These are phyloP conservation scores for Eupithecia tripunctaria DNA, from an alignment of 2,888 invertebrate genomes.

Conservation along the genomic window DNA sequence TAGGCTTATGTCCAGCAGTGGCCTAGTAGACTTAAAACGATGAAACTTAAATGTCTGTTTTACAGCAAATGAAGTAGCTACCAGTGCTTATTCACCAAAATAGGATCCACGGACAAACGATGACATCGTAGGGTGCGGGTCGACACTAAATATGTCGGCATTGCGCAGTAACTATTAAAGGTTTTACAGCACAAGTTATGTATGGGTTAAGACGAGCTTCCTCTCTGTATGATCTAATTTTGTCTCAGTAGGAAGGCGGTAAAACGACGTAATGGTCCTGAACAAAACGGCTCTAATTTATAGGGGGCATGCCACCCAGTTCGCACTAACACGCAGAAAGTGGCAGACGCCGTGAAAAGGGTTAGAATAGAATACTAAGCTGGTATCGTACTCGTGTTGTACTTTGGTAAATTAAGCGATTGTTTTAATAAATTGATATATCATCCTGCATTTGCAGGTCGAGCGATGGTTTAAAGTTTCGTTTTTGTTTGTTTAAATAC, in stretches of 20 bases:
- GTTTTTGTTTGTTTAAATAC: too few relatives aligned
- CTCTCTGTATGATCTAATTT: constrained; percentile 79
- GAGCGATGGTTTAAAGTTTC: too few relatives aligned
- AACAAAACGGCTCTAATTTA: constrained; percentile 80
- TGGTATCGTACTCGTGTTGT: constrained; percentile 52
- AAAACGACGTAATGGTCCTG: constrained; percentile 78
- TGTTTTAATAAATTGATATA: background rate
- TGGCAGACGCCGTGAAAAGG: constrained; percentile 74
- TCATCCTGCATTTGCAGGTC: too few relatives aligned
- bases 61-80: constrained; percentile 12
- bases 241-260: constrained; percentile 79
- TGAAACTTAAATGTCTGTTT: constrained; percentile 8
- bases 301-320: constrained; percentile 71
- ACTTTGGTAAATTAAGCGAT: background rate
- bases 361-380: constrained; percentile 66
- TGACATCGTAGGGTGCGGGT: constrained; percentile 46
- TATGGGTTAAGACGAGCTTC: constrained; percentile 66
- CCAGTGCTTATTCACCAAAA: constrained; percentile 28
- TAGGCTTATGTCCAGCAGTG: background rate
- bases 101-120: constrained; percentile 45
- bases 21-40: background rate
- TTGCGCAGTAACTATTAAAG: constrained; percentile 69
- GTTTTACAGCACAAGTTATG: constrained; percentile 75
- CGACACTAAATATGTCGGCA: constrained; percentile 58
- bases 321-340: constrained; percentile 74